Conservation (phyloP, 2,113 vertebrate species). For the Lamprologus ornatipinnis region DNA sequence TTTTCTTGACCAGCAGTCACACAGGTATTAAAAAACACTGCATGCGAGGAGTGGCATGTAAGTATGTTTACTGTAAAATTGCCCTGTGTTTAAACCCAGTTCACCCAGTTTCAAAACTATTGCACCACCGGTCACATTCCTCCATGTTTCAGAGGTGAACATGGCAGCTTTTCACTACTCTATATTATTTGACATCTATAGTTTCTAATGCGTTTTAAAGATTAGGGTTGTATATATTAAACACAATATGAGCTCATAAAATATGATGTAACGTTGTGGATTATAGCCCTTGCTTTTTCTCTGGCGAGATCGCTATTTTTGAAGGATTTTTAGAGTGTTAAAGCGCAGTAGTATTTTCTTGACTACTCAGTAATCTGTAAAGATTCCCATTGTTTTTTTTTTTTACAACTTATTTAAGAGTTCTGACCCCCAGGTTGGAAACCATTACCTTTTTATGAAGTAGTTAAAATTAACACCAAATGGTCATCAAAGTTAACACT, state of each 20-base stretch:
- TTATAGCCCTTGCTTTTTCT: neutral
- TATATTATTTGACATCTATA: neutral
- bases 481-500: neutral
- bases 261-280: neutral
- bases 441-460: neutral
- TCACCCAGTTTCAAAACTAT: neutral
- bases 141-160: neutral
- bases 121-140: neutral
- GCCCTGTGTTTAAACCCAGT: neutral
- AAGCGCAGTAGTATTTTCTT: neutral
- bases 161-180: neutral
- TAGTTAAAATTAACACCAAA: neutral
- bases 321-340: neutral
- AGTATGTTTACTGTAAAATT: neutral
- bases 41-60: neutral
- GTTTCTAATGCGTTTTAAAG: neutral
- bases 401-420: neutral
- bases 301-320: neutral
- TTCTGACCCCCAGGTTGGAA: neutral
- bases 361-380: neutral
- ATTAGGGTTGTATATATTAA: neutral
- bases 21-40: neutral
- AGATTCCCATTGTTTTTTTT: accelerated
- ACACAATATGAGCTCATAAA: neutral
- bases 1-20: neutral